Base-by-base conservation (phyloP, 2,113 vertebrate species). In the Emydocephalus ijimae region DNA sequence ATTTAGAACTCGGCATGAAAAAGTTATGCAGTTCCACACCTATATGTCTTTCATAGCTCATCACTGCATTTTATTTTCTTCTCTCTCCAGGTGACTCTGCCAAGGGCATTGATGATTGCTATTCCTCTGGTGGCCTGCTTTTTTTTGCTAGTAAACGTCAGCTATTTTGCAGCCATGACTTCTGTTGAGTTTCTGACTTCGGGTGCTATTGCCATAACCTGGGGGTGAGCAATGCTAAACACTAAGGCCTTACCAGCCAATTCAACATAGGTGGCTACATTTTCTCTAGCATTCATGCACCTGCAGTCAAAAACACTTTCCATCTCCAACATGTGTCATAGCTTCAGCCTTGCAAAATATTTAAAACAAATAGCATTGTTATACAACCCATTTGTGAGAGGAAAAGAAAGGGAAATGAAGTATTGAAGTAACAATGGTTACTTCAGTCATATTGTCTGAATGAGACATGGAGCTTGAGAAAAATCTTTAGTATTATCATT, bases 121-220 rank as follows among this genome's bases (percentile, higher is more conserved):
- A 98, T 99, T 91, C 98, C 98, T 87, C 93, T 98, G 96, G 98
- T 99, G 95, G 99, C 98, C 0, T 94, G 97, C 94, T 96, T 99
- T 55, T 99, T 98, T 85, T 81, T 99, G 95, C 96, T 99, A 96
- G 98, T 98, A 57, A 99, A 98, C 0, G 87, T 99, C 93, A 99
- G 98, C 96, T 99, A 99, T 96, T 96, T 99, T 92, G 97, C 98
- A 2, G 98, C 98, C 57, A 97, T 99, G 98, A 98, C 97, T 0
- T 98, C 98, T 0, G 92, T 59, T 54, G 99, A 99, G 93, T 97
- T 99, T 88, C 96, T 98, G 85, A 96, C 98, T 61, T 98, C 98
- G 64, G 97, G 92, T 5, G 98, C 98, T 1, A 97, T 98, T 56
- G 99, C 98, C 0, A 97, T 98, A 93, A 99, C 97, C 0, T 99